Conservation (phyloP, 2,113 vertebrate species). For the Tiliqua scincoides region DNA sequence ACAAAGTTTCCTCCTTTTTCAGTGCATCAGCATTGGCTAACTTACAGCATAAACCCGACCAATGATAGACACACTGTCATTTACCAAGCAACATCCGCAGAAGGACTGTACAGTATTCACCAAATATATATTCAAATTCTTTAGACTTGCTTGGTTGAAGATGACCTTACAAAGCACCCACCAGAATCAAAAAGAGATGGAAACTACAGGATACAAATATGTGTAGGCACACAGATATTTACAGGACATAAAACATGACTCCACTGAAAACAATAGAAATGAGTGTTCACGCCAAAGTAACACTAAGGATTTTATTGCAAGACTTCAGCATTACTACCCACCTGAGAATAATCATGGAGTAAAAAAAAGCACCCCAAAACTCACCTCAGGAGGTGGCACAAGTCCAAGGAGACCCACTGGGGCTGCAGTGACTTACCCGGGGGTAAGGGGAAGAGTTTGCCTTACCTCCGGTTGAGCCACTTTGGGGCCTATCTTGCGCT, state of each 20-base stretch:
- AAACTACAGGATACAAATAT: background rate
- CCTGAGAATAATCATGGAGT: background rate
- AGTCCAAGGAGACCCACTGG: too few relatives aligned
- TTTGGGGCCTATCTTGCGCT: too few relatives aligned
- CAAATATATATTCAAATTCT: background rate
- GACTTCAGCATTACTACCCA: background rate
- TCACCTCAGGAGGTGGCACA: too few relatives aligned
- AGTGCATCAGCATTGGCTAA: constrained; percentile 32
- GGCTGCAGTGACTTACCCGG: too few relatives aligned
- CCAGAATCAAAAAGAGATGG: background rate
- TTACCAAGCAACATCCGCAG: background rate
- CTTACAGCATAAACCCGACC: constrained; percentile 6
- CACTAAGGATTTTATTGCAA: background rate
- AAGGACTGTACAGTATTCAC: background rate
- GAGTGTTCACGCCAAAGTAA: background rate
- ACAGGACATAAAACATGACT: background rate
- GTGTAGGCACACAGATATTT: background rate
- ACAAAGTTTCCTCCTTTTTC: constrained; percentile 38
- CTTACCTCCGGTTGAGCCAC: too few relatives aligned
- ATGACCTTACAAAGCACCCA: background rate
- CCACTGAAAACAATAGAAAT: background rate
- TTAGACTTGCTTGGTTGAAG: too few relatives aligned
- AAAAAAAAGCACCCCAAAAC: too few relatives aligned
- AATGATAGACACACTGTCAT: constrained; percentile 19
- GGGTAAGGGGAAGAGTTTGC: too few relatives aligned